Evolutionary conservation across 2,113 vertebrate species (phyloP), one percentile per base, ranked within the genome.

Genomic region (Neolamprologus modestus): DNA sequence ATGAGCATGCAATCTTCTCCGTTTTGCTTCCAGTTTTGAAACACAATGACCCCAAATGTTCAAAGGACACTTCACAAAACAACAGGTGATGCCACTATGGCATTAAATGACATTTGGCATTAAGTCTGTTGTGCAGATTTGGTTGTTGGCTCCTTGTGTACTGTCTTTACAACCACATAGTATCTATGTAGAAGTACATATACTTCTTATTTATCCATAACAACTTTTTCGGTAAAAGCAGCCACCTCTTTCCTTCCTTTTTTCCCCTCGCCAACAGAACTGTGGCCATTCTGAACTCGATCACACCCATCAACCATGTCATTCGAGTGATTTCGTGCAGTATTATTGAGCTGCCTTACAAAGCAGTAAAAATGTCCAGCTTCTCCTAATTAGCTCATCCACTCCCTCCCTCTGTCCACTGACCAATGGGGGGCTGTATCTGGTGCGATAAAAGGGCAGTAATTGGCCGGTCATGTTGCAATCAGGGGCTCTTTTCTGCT

Each of bases 401-500:
- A 42, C 26, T 84, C 40, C 28, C 85, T 9, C 71, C 59, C 52
- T 35, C 76, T 21, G 82, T 80, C 86, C 45, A 1, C 66, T 45
- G 24, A 73, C 87, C 90, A 71, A 53, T 45, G 71, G 50, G 21
- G 42, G 28, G 19, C 33, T 16, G 47, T 59, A 76, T 90, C 73
- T 87, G 52, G 9, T 63, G 52, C 1, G 40, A 90, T 91, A 90
- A 92, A 92, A 92, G 87, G 4, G 57, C 33, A 89, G 68, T 93
- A 94, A 93, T 87, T 94, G 87, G 82, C 90, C 76, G 88, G 90
- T 93, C 93, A 84, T 45, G 35, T 47, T 16, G 87, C 92, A 95
- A 92, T 95, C 93, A 93, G 79, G 17, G 85, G 40, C 91, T 92
- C 73, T 93, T 92, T 87, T 92, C 84, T 81, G 79, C 50, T 42